Conservation (phyloP, 1,140 invertebrate genomes). For the Anastrepha ludens region DNA sequence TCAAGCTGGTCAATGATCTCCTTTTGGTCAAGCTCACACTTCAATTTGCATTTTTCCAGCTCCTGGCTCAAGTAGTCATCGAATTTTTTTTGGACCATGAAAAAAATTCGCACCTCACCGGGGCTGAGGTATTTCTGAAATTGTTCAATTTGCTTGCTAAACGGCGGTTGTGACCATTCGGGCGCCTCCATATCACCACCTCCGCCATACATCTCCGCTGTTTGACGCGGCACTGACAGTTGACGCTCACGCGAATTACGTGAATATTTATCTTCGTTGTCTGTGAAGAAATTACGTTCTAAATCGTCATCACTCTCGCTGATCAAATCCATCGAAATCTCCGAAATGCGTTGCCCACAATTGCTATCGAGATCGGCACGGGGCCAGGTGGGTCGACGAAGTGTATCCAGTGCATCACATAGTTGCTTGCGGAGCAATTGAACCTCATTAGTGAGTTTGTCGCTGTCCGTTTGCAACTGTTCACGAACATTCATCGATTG, state of each 20-base stretch:
- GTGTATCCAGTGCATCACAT: slow-evolving; percentile 75
- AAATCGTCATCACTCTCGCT: slow-evolving; percentile 72
- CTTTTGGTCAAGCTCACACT: slow-evolving; percentile 75
- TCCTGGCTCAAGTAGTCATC: slow-evolving; percentile 76
- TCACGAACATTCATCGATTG: slow-evolving; percentile 77
- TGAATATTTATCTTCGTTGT: slow-evolving; percentile 65
- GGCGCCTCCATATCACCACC: slow-evolving; percentile 65
- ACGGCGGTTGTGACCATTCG: slow-evolving; percentile 69
- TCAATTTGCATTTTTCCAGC: slow-evolving; percentile 74
- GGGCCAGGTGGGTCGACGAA: slow-evolving; percentile 67
- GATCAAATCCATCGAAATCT: slow-evolving; percentile 72
- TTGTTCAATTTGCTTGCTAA: slow-evolving; percentile 73
- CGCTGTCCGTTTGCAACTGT: slow-evolving; percentile 78
- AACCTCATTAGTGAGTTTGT: slow-evolving; percentile 79
- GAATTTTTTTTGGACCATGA: slow-evolving; percentile 75
- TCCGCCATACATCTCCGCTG: slow-evolving; percentile 54
- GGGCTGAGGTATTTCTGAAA: slow-evolving; percentile 72
- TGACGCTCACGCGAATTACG: slow-evolving; percentile 71
- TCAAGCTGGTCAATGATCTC: slow-evolving; percentile 73
- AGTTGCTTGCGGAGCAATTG: slow-evolving; percentile 78
- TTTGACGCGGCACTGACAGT: slow-evolving; percentile 63
- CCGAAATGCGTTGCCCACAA: slow-evolving; percentile 67
- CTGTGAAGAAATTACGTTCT: slow-evolving; percentile 65
- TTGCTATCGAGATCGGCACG: slow-evolving; percentile 73
- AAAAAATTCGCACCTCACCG: slow-evolving; percentile 74